Conservation (phyloP, 37 sponge, comb jelly and placozoan genomes). For the Axinella damicornis region DNA sequence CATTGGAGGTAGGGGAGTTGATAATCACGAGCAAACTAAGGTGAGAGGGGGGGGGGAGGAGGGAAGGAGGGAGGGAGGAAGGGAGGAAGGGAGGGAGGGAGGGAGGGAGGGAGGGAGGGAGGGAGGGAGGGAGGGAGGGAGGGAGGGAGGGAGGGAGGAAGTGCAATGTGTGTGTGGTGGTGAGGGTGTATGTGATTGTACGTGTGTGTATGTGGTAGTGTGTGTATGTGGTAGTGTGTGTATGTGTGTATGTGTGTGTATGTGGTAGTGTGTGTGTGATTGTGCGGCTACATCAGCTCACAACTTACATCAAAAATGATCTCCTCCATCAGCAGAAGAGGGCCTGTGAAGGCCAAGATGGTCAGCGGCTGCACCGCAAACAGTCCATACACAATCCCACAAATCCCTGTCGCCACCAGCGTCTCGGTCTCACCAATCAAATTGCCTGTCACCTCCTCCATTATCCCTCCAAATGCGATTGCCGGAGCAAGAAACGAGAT, state of each 20-base stretch:
- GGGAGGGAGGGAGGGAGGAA: not conserved
- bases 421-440: constrained; percentile 80
- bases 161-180: not conserved
- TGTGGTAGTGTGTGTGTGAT: not conserved
- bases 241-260: not conserved
- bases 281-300: too few relatives aligned
- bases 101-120: not conserved
- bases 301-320: constrained; percentile 64
- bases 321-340: constrained; percentile 83
- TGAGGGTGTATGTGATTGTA: not conserved
- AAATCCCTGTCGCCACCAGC: constrained; percentile 63
- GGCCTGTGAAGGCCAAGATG: constrained; percentile 85
- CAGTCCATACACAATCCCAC: constrained; percentile 60
- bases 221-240: too few relatives aligned
- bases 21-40: constrained; percentile 42
- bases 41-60: not conserved
- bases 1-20: constrained; percentile 68
- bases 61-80: constrained; percentile 3
- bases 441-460: constrained; percentile 74
- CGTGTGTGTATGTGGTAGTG: not conserved
- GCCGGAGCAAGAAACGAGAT: constrained; percentile 84
- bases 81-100: not conserved
- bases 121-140: not conserved
- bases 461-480: constrained; percentile 86
- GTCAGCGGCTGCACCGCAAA: constrained; percentile 80